Percentiles rank a stretch among this genome's conserved stretches.
These are phyloP conservation scores for Drosophila cardini DNA, from an alignment of 1,140 invertebrate species.

Conservation along the genomic window DNA sequence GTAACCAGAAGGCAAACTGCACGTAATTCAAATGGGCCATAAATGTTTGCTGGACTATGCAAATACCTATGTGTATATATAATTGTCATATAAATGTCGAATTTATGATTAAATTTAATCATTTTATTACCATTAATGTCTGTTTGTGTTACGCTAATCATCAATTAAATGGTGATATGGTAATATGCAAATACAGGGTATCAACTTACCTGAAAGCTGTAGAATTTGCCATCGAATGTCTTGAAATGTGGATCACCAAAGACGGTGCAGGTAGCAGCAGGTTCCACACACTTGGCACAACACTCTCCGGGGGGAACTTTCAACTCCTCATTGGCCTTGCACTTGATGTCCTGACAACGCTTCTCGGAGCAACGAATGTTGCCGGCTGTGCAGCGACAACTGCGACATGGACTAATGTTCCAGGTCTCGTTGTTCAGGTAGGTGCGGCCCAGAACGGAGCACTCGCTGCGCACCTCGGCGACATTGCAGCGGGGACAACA, in stretches of 20 bases:
- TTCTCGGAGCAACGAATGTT: slow-evolving; percentile 92
- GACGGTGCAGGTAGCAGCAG: slow-evolving; percentile 95
- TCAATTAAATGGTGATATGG: not conserved
- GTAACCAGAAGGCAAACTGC: slow-evolving; percentile 20
- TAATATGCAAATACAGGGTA: not conserved
- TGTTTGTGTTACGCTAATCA: slow-evolving; percentile 11
- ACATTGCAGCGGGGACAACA: slow-evolving; percentile 92
- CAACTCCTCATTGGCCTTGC: slow-evolving; percentile 90
- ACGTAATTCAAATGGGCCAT: slow-evolving; percentile 38
- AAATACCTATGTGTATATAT: slow-evolving; percentile 40
- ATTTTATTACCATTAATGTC: slow-evolving; percentile 33
- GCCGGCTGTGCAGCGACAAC: slow-evolving; percentile 92
- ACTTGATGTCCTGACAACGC: slow-evolving; percentile 89
- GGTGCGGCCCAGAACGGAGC: slow-evolving; percentile 86
- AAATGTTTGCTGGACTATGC: slow-evolving; percentile 32
- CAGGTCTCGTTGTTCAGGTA: slow-evolving; percentile 94
- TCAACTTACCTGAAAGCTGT: slow-evolving; percentile 91
- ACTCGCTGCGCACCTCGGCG: slow-evolving; percentile 88
- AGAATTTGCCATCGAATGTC: slow-evolving; percentile 96
- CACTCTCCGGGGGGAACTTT: slow-evolving; percentile 91
- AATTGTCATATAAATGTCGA: slow-evolving; percentile 42
- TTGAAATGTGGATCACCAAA: slow-evolving; percentile 97
- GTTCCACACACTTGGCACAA: slow-evolving; percentile 94
- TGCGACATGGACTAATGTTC: slow-evolving; percentile 94
- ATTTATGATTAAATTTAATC: slow-evolving; percentile 39